Base-by-base conservation (phyloP, 2,888 invertebrate genomes). In the Byasa hedistus region DNA sequence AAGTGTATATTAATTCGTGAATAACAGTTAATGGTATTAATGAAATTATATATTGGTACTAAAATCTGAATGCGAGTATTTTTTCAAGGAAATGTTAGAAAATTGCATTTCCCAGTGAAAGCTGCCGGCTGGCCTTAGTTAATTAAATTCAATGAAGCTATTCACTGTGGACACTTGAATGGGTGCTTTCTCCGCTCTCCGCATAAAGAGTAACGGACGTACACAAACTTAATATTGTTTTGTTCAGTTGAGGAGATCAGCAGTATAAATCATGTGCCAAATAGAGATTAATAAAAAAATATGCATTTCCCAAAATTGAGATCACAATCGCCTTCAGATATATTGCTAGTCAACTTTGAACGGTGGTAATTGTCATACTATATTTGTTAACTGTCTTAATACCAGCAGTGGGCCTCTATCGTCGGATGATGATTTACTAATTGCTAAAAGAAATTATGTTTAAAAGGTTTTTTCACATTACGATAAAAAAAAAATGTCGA, bases 161-260 rank as follows among this genome's bases (percentile, higher is more conserved):
- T 66, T 66, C 62, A 22, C 62, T 51, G 57, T 36, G 55, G 62
- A 63, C 57, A 52, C 55, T 67, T 64, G 56, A 63, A 67, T 57
- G 63, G 56, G 60, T 67, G 63, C 63, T 67, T 67, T 67, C 67
- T 60, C 67, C 27, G 24, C 63, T 67, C 67, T 60, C 67, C 44
- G 21, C 63, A 24, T 32, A 44, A n/a, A 24, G 44, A 57, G 39
- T 36, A 32, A 66, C 21, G 57, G 60, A 27, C 54, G 27, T 48
- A 61, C 61, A 52, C 51, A 61, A 61, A 61, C 23, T 22, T 15
- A 54, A 21, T 10, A 22, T 3, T 22, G 7, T 22, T 22, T 22
- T 54, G 21, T 22, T 54, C 52, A 1, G 22, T 10, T 15, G 21
- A n/a, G 12, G 39, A 39, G 39, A 15, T 54, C 15, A 22, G 15